Evolutionary conservation across 2,797 vertebrate species (phyloP).

Genomic region (Fistularia commersonii): DNA sequence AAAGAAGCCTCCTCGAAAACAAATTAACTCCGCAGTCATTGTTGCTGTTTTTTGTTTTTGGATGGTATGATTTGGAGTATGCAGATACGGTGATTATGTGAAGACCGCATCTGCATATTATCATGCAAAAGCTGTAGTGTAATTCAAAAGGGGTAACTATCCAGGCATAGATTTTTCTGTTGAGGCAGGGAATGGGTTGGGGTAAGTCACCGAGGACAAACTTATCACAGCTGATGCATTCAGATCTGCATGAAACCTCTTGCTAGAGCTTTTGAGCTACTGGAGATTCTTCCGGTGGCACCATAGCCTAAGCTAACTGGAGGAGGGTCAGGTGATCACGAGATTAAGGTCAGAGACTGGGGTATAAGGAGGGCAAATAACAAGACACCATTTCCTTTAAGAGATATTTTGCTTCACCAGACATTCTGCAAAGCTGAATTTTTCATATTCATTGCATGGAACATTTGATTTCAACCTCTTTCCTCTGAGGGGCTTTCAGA

Average conservation of each 20-base stretch:
- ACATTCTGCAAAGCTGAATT: conserved; percentile 58
- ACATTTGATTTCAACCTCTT: conserved; percentile 69
- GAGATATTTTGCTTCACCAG: conserved; percentile 45
- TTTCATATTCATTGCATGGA: conserved; percentile 78
- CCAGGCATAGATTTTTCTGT: conserved; percentile 41
- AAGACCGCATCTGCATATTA: conserved; percentile 35
- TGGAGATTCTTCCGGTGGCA: conserved; percentile 31
- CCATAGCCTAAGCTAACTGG: conserved; percentile 32
- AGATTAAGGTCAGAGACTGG: conserved; percentile 66
- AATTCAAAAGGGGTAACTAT: background rate
- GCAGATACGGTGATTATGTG: conserved; percentile 17
- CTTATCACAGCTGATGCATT: conserved; percentile 52
- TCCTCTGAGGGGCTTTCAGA: conserved; percentile 43
- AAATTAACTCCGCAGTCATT: conserved; percentile 27
- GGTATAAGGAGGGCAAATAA: conserved; percentile 38
- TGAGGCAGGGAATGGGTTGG: conserved; percentile 27
- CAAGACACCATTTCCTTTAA: conserved; percentile 41
- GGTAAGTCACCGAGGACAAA: conserved; percentile 58
- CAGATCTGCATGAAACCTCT: conserved; percentile 47
- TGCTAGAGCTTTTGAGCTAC: conserved; percentile 61
- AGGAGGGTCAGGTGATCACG: conserved; percentile 45
- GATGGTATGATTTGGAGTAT: conserved; percentile 22
- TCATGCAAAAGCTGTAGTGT: conserved; percentile 23
- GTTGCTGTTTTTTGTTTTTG: conserved; percentile 25
- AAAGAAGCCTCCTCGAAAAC: conserved; percentile 12